Conservation (phyloP, 2,113 vertebrate species). For the Equus przewalskii region DNA sequence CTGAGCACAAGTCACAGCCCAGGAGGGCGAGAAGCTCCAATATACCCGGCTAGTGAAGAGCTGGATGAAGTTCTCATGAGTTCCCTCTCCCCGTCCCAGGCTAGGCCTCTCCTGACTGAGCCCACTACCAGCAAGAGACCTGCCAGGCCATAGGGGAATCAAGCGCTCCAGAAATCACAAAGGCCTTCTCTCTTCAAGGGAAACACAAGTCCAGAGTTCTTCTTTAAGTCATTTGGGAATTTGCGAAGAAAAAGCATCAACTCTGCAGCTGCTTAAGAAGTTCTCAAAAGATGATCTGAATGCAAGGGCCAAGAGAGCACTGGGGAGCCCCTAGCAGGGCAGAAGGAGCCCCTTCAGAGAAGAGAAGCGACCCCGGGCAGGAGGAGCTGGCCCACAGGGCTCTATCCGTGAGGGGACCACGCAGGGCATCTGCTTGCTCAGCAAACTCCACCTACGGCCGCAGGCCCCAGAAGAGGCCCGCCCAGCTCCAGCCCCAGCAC, state of each 20-base stretch:
- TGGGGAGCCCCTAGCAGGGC: neutral
- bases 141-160: rapidly evolving
- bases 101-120: neutral
- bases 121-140: neutral
- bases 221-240: neutral
- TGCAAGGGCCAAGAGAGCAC: neutral
- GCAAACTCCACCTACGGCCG: rapidly evolving
- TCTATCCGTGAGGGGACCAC: rapidly evolving
- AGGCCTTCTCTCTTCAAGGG: neutral
- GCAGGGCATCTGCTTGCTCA: neutral
- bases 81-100: neutral
- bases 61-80: neutral
- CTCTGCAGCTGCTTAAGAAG: neutral
- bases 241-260: neutral
- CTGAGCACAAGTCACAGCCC: neutral
- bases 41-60: rapidly evolving
- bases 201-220: neutral
- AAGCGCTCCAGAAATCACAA: neutral
- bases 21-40: neutral
- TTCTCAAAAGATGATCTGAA: neutral
- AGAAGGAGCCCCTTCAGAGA: neutral
- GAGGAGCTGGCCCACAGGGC: neutral
- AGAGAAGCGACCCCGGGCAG: rapidly evolving
- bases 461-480: neutral
- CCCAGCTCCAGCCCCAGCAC: rapidly evolving